phyloP scores from a whole-genome alignment of 2,888 invertebrate genomes.

The Octodonta nipae region DNA sequence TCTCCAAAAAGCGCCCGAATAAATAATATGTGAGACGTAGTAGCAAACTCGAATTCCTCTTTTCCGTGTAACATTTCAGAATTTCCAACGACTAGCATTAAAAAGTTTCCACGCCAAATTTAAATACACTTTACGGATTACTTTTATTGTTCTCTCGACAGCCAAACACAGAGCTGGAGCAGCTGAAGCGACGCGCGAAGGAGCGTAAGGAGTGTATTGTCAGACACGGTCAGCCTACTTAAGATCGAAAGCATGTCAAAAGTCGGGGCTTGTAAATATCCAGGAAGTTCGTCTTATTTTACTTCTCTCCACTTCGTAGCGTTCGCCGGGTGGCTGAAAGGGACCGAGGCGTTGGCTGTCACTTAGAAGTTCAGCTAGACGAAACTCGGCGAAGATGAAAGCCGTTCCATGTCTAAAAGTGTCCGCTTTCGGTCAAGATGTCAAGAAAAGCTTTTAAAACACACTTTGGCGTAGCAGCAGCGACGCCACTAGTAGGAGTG shows the following conservation, averaged over 20 bases:
- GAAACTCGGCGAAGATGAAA: slow-evolving; percentile 34
- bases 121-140: slow-evolving; percentile 12
- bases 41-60: too few species aligned
- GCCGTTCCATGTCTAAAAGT: slow-evolving; percentile 38
- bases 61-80: too few species aligned
- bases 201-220: slow-evolving; percentile 9
- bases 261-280: slow-evolving; percentile 18
- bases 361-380: slow-evolving; percentile 24
- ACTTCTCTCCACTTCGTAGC: too few species aligned
- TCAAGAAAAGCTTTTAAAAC: slow-evolving; percentile 40
- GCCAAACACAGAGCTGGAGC: slow-evolving; percentile 2
- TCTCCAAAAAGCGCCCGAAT: too few species aligned
- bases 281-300: slow-evolving; percentile 13
- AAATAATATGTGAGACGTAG: too few species aligned
- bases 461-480: slow-evolving; percentile 29
- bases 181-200: background rate
- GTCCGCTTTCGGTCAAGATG: slow-evolving; percentile 40
- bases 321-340: too few species aligned
- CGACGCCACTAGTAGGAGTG: slow-evolving; percentile 14
- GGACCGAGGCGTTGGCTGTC: slow-evolving; percentile 18
- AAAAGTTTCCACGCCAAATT: slow-evolving; percentile 9
- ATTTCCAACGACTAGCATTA: slow-evolving; percentile 4
- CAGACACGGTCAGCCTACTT: slow-evolving; percentile 14
- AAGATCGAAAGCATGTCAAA: slow-evolving; percentile 21
- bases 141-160: slow-evolving; percentile 6